Evolutionary conservation across 2,797 vertebrate species (phyloP).

Genomic region (Agapornis canus): DNA sequence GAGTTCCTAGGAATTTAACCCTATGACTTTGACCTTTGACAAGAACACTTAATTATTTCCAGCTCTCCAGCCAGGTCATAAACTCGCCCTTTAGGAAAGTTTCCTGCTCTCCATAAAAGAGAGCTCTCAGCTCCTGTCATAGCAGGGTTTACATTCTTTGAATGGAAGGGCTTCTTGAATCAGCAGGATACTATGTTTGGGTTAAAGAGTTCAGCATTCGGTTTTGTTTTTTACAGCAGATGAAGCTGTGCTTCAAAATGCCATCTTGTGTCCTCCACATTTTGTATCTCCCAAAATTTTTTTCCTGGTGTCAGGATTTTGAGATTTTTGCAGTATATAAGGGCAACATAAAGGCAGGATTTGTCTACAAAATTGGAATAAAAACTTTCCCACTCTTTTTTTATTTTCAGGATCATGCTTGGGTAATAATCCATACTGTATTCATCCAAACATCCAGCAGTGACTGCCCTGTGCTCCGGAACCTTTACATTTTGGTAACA

Average conservation of each 20-base stretch:
- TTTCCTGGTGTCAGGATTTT: neutral
- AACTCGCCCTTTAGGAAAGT: slow-evolving; percentile 20
- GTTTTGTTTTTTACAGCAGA: neutral
- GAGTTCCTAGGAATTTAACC: slow-evolving; percentile 65
- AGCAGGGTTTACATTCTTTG: slow-evolving; percentile 43
- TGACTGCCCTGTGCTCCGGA: neutral
- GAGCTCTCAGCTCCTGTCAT: neutral
- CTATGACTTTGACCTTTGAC: slow-evolving; percentile 67
- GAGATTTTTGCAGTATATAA: neutral
- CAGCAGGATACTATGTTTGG: neutral
- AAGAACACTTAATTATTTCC: slow-evolving; percentile 70
- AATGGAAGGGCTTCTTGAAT: slow-evolving; percentile 8
- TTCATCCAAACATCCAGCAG: neutral
- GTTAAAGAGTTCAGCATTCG: slow-evolving; percentile 48
- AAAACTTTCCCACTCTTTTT: neutral
- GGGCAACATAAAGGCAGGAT: neutral
- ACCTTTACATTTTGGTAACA: neutral
- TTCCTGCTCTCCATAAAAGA: slow-evolving; percentile 39
- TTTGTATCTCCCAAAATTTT: neutral
- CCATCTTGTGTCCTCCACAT: neutral
- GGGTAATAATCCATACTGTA: neutral
- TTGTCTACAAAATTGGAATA: neutral
- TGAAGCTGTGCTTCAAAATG: neutral
- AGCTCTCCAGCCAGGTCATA: slow-evolving; percentile 52
- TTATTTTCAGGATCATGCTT: neutral